Conservation (phyloP, 2,888 invertebrate genomes). For the Heliconius sara region DNA sequence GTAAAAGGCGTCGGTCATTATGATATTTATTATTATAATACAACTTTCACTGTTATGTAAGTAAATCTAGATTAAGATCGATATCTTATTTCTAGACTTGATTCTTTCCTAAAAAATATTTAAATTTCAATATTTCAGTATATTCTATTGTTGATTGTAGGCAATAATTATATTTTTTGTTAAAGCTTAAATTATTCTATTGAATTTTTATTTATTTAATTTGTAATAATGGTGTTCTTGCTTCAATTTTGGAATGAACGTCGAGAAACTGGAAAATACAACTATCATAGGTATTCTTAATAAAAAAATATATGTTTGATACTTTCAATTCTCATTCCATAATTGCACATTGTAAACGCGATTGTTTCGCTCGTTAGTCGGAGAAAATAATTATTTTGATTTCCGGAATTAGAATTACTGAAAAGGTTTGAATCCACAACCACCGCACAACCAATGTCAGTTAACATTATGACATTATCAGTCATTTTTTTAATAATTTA, state of each 20-base stretch:
- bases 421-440: neutral
- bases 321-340: too few relatives aligned
- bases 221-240: neutral
- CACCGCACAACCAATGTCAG: neutral
- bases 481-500: neutral
- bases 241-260: neutral
- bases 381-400: too few relatives aligned
- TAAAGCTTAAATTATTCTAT: neutral
- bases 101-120: neutral
- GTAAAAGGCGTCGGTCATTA: slow-evolving; percentile 30
- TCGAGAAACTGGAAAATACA: neutral
- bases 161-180: neutral
- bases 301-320: neutral
- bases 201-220: neutral
- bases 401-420: too few relatives aligned
- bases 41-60: slow-evolving; percentile 29
- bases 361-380: too few relatives aligned
- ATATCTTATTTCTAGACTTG: slow-evolving; percentile 1
- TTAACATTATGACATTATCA: neutral
- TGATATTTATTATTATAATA: slow-evolving; percentile 12
- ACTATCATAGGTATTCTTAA: neutral
- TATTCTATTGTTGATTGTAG: neutral
- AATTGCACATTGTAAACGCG: too few relatives aligned
- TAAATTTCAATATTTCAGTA: neutral
- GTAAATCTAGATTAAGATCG: slow-evolving; percentile 6